Base-by-base conservation (phyloP, 2,113 vertebrate genomes). In the Cebus imitator region DNA sequence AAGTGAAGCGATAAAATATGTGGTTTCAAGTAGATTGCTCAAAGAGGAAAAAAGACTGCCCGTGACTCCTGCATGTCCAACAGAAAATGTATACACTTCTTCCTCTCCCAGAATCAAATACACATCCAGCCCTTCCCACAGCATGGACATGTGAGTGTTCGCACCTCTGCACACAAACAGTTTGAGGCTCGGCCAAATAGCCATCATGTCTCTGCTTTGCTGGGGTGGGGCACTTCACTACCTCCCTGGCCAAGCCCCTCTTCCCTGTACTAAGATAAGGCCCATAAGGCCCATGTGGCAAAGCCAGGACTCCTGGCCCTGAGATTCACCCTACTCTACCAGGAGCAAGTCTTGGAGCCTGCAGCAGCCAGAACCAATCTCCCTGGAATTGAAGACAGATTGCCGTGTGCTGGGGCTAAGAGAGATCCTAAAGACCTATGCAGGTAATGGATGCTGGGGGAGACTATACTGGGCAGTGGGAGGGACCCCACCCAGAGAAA, bases 291-390 rank as follows among this genome's bases (percentile, higher is more conserved):
- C 52, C 9, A 1, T 17, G 35, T 50, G 88, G 40, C 75, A 75
- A n/a, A 88, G 45, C 37, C 37, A 79, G 79, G 89, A 58, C 32
- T 91, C 32, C 32, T 80, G 40, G 66, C 64, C 85, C 80, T 82
- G 93, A 75, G 66, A 1, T 25, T 87, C 58, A 50, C 48, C 21
- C 1, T 92, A 45, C 35, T 95, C 73, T 78, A 45, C 55, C 68
- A 96, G 97, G 87, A 94, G 92, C 94, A 93, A 92, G 43, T 95
- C 96, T 68, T 97, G 96, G 95, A 97, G 35, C 64, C 76, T 97
- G 13, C 93, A 76, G 70, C 21, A 8, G 50, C 97, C 97, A 50
- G 97, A 97, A 32, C 81, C 95, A 18, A 73, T 95, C 27, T 96
- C 88, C 68, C 40, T 97, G 45, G 95, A 97, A 27, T 94, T 97